Percentiles rank a stretch among this genome's conserved stretches.
Conservation (phyloP, 2,888 invertebrate species). For the Epiblema foenella region DNA sequence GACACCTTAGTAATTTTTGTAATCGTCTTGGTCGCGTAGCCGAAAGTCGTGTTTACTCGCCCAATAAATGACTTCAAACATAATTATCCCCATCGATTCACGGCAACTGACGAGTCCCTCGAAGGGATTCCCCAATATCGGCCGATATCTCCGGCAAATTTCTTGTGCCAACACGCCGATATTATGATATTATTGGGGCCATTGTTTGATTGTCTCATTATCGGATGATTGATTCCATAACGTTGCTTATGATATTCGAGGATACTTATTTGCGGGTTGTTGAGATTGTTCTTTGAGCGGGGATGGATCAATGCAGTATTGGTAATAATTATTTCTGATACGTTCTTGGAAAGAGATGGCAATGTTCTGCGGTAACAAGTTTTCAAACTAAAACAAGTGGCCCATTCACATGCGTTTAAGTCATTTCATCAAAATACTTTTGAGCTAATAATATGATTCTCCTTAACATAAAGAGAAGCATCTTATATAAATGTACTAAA, state of each 20-base stretch:
- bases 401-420: neutral
- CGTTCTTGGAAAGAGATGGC: neutral
- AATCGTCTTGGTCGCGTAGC: constrained; percentile 47
- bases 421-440: neutral
- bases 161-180: constrained; percentile 80
- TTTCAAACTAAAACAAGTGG: too few species aligned
- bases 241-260: constrained; percentile 41
- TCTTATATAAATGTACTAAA: neutral
- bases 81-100: constrained; percentile 83
- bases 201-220: constrained; percentile 83
- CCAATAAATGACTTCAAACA: constrained; percentile 84
- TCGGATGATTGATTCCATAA: constrained; percentile 79
- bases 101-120: constrained; percentile 79
- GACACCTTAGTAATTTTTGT: neutral
- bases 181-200: constrained; percentile 76
- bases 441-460: neutral
- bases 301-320: neutral
- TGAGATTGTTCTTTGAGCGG: constrained; percentile 23
- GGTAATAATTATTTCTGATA: neutral
- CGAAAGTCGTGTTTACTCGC: constrained; percentile 78
- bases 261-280: constrained; percentile 32
- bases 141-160: constrained; percentile 76
- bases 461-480: neutral
- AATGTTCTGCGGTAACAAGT: too few species aligned
- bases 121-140: constrained; percentile 63